A percentile compares a stretch with the other conserved stretches of the same genome.
Evolutionary conservation across 64 coral and sea anemone species (phyloP).

Genomic region (Platygyra sinensis): DNA sequence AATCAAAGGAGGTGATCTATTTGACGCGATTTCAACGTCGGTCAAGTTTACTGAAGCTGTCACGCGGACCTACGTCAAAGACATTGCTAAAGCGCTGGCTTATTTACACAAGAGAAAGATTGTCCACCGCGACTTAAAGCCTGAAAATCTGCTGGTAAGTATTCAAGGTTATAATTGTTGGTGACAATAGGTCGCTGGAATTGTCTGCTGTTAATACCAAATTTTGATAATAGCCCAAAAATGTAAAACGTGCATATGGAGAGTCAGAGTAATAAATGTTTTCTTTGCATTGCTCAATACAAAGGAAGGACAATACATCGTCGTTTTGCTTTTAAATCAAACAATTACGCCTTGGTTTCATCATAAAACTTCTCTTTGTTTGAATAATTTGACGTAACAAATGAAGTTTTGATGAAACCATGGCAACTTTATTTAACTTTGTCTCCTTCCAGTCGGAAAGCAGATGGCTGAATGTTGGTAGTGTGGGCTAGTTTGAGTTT

Average conservation of each 20-base stretch:
- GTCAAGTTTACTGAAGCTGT: conserved; percentile 93
- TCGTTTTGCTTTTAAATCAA: not conserved
- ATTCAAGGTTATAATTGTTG: not conserved
- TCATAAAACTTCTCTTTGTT: conserved; percentile 22
- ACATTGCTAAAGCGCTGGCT: conserved; percentile 82
- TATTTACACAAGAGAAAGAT: conserved; percentile 93
- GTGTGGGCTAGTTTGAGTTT: too few relatives aligned
- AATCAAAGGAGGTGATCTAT: conserved; percentile 88
- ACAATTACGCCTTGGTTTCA: not conserved
- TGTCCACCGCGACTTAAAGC: conserved; percentile 95
- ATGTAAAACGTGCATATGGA: not conserved
- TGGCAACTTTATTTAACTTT: not conserved
- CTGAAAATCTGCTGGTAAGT: conserved; percentile 96
- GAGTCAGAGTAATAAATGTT: not conserved
- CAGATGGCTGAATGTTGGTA: too few relatives aligned
- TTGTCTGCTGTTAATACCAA: not conserved
- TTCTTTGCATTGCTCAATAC: conserved; percentile 5
- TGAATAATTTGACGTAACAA: not conserved
- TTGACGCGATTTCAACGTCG: conserved; percentile 89
- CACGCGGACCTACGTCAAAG: conserved; percentile 70
- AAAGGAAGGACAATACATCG: not conserved
- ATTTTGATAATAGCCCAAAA: not conserved
- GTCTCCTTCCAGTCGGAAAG: too few relatives aligned
- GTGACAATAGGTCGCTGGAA: not conserved
- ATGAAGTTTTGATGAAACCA: not conserved